Conservation (phyloP, 2,113 vertebrate genomes). For the Sisor rabdophorus region DNA sequence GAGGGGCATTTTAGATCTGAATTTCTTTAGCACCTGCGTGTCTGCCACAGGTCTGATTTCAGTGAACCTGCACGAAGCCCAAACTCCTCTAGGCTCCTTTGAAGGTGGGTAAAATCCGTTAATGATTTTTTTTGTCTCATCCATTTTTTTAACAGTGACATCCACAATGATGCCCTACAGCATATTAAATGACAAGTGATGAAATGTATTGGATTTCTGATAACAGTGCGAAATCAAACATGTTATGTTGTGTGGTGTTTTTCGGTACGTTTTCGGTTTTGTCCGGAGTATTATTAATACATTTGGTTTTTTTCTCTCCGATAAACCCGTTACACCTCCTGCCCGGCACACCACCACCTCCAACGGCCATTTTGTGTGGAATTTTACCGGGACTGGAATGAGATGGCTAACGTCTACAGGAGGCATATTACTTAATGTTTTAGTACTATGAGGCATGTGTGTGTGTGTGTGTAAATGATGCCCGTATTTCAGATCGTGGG, state of each 20-base stretch:
- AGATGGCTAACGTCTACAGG: slow-evolving; percentile 22
- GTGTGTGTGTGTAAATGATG: background rate
- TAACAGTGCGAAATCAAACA: background rate
- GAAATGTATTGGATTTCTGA: background rate
- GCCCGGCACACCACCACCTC: background rate
- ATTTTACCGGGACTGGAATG: slow-evolving; percentile 21
- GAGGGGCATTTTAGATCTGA: slow-evolving; percentile 13
- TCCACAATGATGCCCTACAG: slow-evolving; percentile 2
- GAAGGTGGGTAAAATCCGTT: slow-evolving; percentile 30
- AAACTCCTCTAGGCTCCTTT: slow-evolving; percentile 28
- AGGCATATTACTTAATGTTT: background rate
- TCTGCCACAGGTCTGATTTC: background rate
- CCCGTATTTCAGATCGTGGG: background rate
- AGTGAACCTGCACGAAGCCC: background rate
- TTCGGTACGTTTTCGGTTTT: background rate
- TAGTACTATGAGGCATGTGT: background rate
- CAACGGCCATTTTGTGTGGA: slow-evolving; percentile 46
- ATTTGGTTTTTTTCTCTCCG: background rate
- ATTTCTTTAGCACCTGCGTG: slow-evolving; percentile 44
- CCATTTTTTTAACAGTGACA: background rate
- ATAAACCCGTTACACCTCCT: too few relatives aligned
- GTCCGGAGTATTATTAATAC: background rate
- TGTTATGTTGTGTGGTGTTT: background rate
- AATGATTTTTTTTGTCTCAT: background rate
- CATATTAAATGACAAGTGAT: background rate